phyloP scores from a whole-genome alignment of 2,888 invertebrate genomes.

The Leptura quadrifasciata region DNA sequence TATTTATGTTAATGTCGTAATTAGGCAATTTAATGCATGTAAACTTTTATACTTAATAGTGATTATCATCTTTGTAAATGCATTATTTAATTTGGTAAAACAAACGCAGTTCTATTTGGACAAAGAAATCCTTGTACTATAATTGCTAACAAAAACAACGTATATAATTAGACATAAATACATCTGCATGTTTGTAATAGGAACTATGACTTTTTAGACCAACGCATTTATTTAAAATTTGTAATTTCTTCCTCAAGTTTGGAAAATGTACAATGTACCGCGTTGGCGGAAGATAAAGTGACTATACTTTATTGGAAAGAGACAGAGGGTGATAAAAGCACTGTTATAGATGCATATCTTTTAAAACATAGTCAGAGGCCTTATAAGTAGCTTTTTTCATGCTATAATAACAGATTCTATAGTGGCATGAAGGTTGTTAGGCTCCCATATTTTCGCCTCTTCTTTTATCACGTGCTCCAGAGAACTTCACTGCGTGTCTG shows the following conservation, averaged over 20 bases:
- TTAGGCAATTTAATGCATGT: neutral
- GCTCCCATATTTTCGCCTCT: too few species aligned
- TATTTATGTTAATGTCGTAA: neutral
- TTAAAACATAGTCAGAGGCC: too few species aligned
- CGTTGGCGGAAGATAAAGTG: too few species aligned
- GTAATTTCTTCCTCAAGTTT: neutral
- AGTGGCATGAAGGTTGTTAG: too few species aligned
- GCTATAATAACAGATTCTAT: too few species aligned
- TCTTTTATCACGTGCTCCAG: too few species aligned
- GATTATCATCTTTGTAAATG: neutral
- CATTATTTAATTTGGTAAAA: slow-evolving; percentile 1
- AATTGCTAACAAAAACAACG: neutral
- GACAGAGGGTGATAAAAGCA: too few species aligned
- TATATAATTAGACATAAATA: neutral
- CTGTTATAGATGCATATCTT: too few species aligned
- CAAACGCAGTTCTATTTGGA: slow-evolving; percentile 3
- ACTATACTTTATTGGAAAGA: too few species aligned
- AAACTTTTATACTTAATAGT: neutral
- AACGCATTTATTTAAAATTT: neutral
- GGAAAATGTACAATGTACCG: too few species aligned
- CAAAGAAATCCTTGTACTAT: slow-evolving; percentile 1
- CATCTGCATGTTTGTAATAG: neutral
- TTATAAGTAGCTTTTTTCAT: too few species aligned
- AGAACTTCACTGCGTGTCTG: too few species aligned
- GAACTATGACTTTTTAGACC: neutral